Evolutionary conservation across 2,888 invertebrate species (phyloP).

Genomic region (Hylaea fasciaria): DNA sequence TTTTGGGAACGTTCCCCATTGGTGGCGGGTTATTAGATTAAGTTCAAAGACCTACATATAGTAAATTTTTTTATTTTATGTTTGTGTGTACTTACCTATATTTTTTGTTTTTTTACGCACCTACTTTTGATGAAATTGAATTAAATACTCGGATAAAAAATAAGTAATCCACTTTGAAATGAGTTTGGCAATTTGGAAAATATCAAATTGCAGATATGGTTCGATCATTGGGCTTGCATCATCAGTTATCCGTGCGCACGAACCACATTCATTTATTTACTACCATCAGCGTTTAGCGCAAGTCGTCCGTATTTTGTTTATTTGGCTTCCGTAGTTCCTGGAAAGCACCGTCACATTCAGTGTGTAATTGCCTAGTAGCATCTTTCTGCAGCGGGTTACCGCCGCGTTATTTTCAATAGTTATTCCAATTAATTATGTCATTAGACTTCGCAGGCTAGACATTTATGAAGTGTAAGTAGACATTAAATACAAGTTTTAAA

Average conservation of each 20-base stretch:
- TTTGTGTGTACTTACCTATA: no score
- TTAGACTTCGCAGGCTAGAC: constrained; percentile 3
- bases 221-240: constrained; percentile 56
- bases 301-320: constrained; percentile 52
- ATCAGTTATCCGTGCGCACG: constrained; percentile 48
- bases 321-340: constrained; percentile 65
- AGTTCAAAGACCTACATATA: no score
- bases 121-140: no score
- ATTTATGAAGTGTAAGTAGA: background rate
- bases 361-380: constrained; percentile 37
- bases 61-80: no score
- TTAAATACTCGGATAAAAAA: background rate
- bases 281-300: constrained; percentile 55
- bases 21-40: no score
- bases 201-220: constrained; percentile 48
- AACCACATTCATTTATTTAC: constrained; percentile 52
- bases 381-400: constrained; percentile 34
- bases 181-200: constrained; percentile 11
- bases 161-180: background rate
- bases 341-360: constrained; percentile 59
- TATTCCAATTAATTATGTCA: constrained; percentile 19
- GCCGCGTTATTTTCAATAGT: constrained; percentile 18
- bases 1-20: no score
- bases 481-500: no score
- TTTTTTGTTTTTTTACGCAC: no score